phyloP scores from a whole-genome alignment of 2,113 vertebrate genomes.

The Pycnonotus jocosus region DNA sequence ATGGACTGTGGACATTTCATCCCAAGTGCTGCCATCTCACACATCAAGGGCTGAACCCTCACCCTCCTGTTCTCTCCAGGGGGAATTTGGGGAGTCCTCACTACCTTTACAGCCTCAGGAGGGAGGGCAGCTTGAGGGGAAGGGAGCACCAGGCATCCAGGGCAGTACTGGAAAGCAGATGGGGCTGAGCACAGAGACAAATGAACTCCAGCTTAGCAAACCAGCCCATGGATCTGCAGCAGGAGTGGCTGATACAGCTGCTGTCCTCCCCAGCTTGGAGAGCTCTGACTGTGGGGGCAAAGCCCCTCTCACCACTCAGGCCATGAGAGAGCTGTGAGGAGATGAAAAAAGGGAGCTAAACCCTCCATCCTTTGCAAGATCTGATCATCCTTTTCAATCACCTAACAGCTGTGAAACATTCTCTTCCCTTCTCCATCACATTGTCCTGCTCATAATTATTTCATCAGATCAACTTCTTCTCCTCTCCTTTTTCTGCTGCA shows the following conservation, averaged over 20 bases:
- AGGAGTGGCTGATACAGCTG: neutral
- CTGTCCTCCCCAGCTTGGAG: neutral
- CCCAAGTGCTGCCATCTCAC: neutral
- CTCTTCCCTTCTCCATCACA: neutral
- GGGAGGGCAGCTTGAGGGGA: neutral
- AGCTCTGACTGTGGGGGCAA: neutral
- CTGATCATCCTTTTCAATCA: neutral
- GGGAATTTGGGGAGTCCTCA: neutral
- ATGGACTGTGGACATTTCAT: neutral
- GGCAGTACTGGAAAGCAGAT: neutral
- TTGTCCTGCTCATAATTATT: neutral
- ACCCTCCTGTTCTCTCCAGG: neutral
- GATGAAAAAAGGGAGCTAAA: neutral
- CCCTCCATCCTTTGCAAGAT: neutral
- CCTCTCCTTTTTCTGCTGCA: neutral
- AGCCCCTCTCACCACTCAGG: neutral
- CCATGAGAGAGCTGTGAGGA: neutral
- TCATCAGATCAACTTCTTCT: slow-evolving; percentile 22
- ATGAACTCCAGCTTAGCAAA: neutral
- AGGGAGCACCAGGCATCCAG: neutral
- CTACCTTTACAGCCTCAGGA: neutral
- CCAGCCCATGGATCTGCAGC: neutral
- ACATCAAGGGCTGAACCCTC: neutral
- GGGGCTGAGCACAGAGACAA: neutral
- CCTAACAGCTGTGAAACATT: neutral